Conservation (phyloP, 2,113 vertebrate genomes). For the Bucco capensis region DNA sequence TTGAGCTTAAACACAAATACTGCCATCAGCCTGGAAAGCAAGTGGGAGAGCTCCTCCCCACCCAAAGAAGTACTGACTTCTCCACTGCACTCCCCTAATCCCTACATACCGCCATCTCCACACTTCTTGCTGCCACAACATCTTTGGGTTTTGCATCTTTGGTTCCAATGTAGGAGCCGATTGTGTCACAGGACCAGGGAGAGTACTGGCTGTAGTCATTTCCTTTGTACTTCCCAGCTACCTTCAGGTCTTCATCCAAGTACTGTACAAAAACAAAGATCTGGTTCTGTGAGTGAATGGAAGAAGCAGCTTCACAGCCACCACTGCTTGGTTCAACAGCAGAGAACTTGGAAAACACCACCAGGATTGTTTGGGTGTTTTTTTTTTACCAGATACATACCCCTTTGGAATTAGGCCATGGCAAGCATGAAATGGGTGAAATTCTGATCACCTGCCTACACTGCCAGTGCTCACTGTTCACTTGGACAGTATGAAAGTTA, state of each 20-base stretch:
- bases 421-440: not conserved
- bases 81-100: not conserved
- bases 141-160: conserved; percentile 98
- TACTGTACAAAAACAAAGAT: conserved; percentile 78
- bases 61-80: not conserved
- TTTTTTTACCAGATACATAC: not conserved
- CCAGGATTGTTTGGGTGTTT: too few species aligned
- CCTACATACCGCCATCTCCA: conserved; percentile 91
- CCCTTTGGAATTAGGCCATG: not conserved
- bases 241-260: conserved; percentile 88
- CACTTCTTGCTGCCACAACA: conserved; percentile 79
- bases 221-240: conserved; percentile 87
- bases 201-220: conserved; percentile 97
- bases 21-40: not conserved
- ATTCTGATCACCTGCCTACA: not conserved
- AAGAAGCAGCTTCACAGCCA: not conserved
- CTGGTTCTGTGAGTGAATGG: conserved; percentile 47
- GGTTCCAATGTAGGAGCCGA: conserved; percentile 96
- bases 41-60: not conserved
- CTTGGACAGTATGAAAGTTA: not conserved
- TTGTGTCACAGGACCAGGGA: conserved; percentile 98
- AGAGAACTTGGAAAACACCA: not conserved
- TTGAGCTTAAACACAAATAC: not conserved
- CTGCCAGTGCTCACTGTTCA: not conserved
- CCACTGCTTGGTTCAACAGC: not conserved